A percentile compares a stretch with the other conserved stretches of the same genome.
Conservation (phyloP, 2,888 invertebrate species). For the Pachydiplax longipennis region DNA sequence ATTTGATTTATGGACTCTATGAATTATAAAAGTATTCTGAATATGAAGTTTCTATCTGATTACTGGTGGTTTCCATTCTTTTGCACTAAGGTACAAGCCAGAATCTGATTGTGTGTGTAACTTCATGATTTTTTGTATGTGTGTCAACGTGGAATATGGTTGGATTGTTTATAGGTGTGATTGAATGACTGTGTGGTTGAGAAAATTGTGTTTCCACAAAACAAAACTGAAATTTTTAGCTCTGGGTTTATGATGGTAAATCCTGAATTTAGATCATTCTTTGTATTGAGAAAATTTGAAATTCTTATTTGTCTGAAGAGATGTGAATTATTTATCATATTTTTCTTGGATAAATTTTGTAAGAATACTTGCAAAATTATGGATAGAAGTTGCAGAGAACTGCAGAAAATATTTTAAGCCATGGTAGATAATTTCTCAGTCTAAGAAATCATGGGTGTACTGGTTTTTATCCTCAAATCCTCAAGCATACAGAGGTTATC, state of each 20-base stretch:
- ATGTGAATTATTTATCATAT: background rate
- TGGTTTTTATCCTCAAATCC: background rate
- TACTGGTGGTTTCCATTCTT: background rate
- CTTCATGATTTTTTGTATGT: background rate
- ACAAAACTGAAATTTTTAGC: background rate
- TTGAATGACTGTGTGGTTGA: background rate
- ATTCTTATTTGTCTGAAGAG: background rate
- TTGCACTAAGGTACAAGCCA: background rate
- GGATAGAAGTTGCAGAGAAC: background rate
- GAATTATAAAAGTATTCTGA: no score
- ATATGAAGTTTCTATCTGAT: background rate
- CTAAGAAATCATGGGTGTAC: background rate
- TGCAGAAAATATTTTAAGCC: background rate
- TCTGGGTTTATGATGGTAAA: background rate
- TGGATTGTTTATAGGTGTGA: background rate
- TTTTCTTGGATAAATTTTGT: background rate
- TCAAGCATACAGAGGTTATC: background rate
- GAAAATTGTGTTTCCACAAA: background rate
- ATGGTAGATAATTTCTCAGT: background rate
- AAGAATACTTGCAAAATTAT: background rate
- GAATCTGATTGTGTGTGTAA: background rate
- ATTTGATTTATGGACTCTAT: no score
- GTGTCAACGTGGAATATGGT: background rate
- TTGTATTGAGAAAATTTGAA: background rate
- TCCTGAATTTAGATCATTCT: background rate